These are phyloP conservation scores for Mionectes olivaceus DNA, from an alignment of 2,797 vertebrate genomes.

Conservation along the genomic window DNA sequence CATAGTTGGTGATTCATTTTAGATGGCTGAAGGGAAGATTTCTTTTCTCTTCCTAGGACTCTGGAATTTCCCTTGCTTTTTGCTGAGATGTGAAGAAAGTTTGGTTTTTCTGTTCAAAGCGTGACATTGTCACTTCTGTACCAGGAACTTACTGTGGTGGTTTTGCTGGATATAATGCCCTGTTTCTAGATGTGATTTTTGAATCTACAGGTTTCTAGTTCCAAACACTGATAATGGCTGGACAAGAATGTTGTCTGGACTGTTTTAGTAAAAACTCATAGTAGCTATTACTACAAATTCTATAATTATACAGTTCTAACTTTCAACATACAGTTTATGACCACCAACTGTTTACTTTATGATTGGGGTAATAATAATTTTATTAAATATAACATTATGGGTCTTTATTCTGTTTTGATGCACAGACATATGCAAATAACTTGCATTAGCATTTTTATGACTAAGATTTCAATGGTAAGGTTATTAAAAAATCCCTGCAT, in stretches of 20 bases:
- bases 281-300: neutral
- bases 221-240: neutral
- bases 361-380: neutral
- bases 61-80: neutral
- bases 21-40: neutral
- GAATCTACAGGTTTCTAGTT: neutral
- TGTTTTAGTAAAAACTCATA: neutral
- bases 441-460: slow-evolving; percentile 59
- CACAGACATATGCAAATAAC: slow-evolving; percentile 47
- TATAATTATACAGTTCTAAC: neutral
- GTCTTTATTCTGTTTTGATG: slow-evolving; percentile 7
- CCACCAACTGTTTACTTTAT: slow-evolving; percentile 16
- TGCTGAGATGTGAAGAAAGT: neutral
- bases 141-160: neutral
- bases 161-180: neutral
- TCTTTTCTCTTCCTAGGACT: neutral
- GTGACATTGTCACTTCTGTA: neutral
- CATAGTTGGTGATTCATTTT: neutral
- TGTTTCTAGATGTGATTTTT: neutral
- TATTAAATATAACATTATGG: slow-evolving; percentile 18
- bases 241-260: neutral
- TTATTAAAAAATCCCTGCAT: slow-evolving; percentile 55
- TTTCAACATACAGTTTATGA: slow-evolving; percentile 13
- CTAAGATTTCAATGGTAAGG: slow-evolving; percentile 51
- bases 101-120: neutral